These are phyloP conservation scores for Cistogaster globosa DNA, from an alignment of 2,888 invertebrate species.

Conservation along the genomic window DNA sequence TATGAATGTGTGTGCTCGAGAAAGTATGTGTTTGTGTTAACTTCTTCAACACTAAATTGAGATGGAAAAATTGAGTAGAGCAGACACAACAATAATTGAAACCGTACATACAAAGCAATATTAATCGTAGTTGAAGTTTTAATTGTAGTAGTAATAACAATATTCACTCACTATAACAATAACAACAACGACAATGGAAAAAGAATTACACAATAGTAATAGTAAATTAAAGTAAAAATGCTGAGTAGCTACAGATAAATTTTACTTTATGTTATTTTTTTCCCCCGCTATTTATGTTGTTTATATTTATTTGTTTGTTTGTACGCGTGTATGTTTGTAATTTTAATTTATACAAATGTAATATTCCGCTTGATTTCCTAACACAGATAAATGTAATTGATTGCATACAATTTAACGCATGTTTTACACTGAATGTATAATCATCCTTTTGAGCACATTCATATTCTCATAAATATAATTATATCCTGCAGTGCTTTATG, in stretches of 20 bases:
- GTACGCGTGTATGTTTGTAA: constrained; percentile 45
- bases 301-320: neutral
- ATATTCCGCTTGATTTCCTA: constrained; percentile 75
- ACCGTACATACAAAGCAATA: constrained; percentile 6
- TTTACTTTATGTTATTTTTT: constrained; percentile 21
- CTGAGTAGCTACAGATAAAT: constrained; percentile 60
- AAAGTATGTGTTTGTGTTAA: neutral
- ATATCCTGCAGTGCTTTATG: constrained; percentile 48
- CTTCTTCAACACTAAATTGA: constrained; percentile 30
- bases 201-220: neutral
- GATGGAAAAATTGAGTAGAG: constrained; percentile 39
- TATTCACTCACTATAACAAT: neutral
- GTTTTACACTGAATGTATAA: constrained; percentile 41
- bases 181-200: neutral
- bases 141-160: constrained; percentile 27
- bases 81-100: constrained; percentile 11
- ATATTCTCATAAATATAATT: neutral
- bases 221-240: constrained; percentile 53
- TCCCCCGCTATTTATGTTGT: neutral
- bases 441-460: constrained; percentile 18
- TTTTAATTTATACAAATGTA: constrained; percentile 78
- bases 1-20: too few relatives aligned
- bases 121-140: constrained; percentile 19
- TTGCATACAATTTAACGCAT: constrained; percentile 74
- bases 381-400: constrained; percentile 77